A percentile compares a stretch with the other conserved stretches of the same genome.
Conservation (phyloP, 2,888 invertebrate genomes). For the Trypoxylon attenuatum region DNA sequence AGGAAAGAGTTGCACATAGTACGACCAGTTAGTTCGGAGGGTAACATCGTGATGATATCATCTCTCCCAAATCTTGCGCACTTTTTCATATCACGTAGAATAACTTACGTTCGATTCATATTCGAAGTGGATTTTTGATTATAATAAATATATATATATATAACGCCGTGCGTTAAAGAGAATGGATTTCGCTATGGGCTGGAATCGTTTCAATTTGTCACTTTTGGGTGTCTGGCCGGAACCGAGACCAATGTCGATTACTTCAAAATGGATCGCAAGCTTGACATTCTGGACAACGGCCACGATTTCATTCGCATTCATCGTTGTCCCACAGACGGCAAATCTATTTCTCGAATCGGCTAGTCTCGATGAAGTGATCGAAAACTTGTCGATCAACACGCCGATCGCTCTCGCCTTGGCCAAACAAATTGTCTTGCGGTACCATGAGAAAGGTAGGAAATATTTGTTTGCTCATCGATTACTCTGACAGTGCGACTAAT, state of each 20-base stretch:
- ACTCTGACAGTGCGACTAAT: neutral
- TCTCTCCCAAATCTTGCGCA: too few species aligned
- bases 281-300: constrained; percentile 30
- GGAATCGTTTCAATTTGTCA: constrained; percentile 39
- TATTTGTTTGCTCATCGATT: neutral
- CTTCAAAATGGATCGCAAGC: constrained; percentile 1
- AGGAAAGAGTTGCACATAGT: constrained; percentile 6
- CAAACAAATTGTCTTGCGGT: constrained; percentile 32
- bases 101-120: too few species aligned
- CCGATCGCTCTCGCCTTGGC: constrained; percentile 31
- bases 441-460: constrained; percentile 28
- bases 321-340: constrained; percentile 33
- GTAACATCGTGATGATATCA: neutral
- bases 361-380: constrained; percentile 34
- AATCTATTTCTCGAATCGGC: constrained; percentile 25
- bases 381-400: constrained; percentile 44
- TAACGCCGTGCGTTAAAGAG: too few species aligned
- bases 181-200: constrained; percentile 41
- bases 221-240: constrained; percentile 53
- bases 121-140: too few species aligned
- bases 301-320: constrained; percentile 22
- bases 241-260: constrained; percentile 5
- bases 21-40: constrained; percentile 1
- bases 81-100: too few species aligned
- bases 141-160: too few species aligned